Evolutionary conservation across 92 coral and sea anemone genomes (phyloP), one percentile per base, ranked within the genome.

Genomic region (Micromussa lordhowensis): DNA sequence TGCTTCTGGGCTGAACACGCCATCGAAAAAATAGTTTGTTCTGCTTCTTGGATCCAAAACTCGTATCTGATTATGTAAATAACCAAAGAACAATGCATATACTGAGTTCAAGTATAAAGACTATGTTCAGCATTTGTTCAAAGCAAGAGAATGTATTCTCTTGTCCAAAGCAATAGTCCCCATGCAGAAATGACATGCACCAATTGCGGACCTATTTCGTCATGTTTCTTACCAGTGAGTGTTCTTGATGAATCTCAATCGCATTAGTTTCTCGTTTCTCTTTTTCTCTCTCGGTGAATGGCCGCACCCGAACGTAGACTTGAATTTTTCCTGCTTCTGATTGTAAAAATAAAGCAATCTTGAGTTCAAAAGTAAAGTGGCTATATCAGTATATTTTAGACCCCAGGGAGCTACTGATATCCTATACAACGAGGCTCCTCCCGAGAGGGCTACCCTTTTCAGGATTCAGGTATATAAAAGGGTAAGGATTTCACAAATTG

Each of bases 1-100:
- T 3, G 98, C 96, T 30, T 95, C 98, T 22, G 98, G 98, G 30
- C 98, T 95, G 82, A 95, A 95, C 78, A 95, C 98, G 3, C 98
- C 98, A 74, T 95, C 98, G 68, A 93, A 95, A 82, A 95, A 95
- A 88, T 95, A 95, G 77, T 95, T 95, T 15, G 96, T 95, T 38
- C 94, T 93, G 66, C 98, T 91, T 91, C 98, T 81, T 57, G 94
- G 96, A 77, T 95, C 98, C 66, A 93, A 82, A 19, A 95, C 98
- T 49, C 98, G 95, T 68, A 95, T 95, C 98, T 95, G 89, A 12
- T 58, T 3, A 29, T 44, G 32, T 22, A 34, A 21, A 5, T 78
- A 31, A 35, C 0, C 29, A 22, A 24, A 76, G 36, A 54, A 75
- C 64, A 54, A 85, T 77, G 31, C 21, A 9, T 13, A 8, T 12